A percentile compares a stretch with the other conserved stretches of the same genome.
Evolutionary conservation across 2,113 vertebrate species (phyloP).

Genomic region (Halcyon malimbica): DNA sequence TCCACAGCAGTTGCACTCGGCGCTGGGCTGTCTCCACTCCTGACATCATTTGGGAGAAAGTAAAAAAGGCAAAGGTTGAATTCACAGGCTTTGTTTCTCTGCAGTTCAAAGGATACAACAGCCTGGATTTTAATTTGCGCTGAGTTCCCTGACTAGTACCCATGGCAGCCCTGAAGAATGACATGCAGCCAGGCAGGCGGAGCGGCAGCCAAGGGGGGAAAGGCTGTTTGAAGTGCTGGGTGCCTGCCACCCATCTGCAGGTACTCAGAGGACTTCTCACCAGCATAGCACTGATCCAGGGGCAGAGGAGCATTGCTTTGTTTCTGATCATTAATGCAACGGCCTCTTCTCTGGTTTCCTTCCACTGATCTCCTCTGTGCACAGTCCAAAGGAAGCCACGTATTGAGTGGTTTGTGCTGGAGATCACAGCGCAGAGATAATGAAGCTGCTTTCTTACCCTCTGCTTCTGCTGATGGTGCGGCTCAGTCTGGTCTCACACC

Average conservation of each 20-base stretch:
- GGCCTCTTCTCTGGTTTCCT: neutral
- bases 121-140: constrained; percentile 42
- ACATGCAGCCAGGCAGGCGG: neutral
- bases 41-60: neutral
- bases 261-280: neutral
- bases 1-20: neutral
- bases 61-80: constrained; percentile 9
- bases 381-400: neutral
- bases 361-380: neutral
- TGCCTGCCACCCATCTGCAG: constrained; percentile 11
- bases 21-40: neutral
- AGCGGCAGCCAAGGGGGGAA: neutral
- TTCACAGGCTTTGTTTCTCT: neutral
- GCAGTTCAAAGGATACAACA: constrained; percentile 19
- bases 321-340: constrained; percentile 17
- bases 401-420: neutral
- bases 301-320: neutral
- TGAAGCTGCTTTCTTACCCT: neutral
- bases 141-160: neutral
- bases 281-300: neutral
- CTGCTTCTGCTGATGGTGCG: rapidly evolving
- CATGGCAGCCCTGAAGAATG: neutral
- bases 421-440: neutral
- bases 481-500: neutral
- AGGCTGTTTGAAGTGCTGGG: neutral